Base-by-base conservation (phyloP, 92 coral and sea anemone genomes). In the Phenganax marumi region DNA sequence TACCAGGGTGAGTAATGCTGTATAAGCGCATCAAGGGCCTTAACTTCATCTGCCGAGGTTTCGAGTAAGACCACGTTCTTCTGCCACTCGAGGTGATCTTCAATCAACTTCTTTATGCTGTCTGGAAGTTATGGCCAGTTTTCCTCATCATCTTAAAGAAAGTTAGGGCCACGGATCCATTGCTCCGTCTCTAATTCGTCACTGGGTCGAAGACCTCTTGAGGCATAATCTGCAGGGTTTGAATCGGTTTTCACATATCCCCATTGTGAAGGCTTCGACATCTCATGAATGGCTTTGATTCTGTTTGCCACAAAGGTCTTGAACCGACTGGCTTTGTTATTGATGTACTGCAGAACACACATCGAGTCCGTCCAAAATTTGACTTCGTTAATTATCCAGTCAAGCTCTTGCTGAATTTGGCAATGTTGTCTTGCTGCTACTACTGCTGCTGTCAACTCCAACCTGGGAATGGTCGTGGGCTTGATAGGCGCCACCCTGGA, bases 201-300 rank as follows among this genome's bases (percentile, higher is more conserved):
- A 14, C 50, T 26, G 0, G 73, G 49, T 68, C 73, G 73, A 8
- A 68, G 26, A 12, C 73, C 73, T 25, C 73, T 3, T 0, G 73
- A 68, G 18, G 75, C 52, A 23, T 6, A 70, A 33, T 70, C 75
- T 70, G 75, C 75, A 10, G 75, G 75, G 54, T 70, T 70, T 6
- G 54, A 8, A 6, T 26, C 25, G 51, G 73, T 5, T 3, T 68
- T 25, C 11, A 68, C 51, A 7, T 68, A 46, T 25, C 51, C 12
- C 75, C 75, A 70, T 18, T 70, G 75, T 9, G 51, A 43, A 16
- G 53, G 52, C 26, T 17, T 70, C 19, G 75, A 70, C 12, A 8
- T 50, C 8, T 70, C 53, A 39, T 70, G 53, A 50, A 70, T 70
- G 12, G n/a, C n/a, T 8, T 49, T 51, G 10, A 26, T 43, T 18